Percentiles rank a stretch among this genome's conserved stretches.
Evolutionary conservation across 53 echinoderm and acorn worm genomes (phyloP).

Genomic region (Henricia sp.): DNA sequence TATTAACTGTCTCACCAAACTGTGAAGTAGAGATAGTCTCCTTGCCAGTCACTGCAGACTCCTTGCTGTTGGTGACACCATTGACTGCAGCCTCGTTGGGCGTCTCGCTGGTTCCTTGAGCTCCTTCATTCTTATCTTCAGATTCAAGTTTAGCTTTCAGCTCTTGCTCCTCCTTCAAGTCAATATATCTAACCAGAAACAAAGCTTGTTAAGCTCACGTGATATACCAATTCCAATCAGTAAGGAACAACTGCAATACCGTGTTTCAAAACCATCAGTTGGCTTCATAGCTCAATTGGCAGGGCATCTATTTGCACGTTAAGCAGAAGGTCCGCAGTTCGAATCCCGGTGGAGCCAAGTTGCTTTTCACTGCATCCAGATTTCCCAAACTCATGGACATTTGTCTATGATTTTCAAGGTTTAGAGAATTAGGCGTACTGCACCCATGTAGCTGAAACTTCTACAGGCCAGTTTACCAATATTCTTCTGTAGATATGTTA

Average conservation of each 20-base stretch:
- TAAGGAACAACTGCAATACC: not conserved
- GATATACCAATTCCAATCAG: not conserved
- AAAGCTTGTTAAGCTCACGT: not conserved
- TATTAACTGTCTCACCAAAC: conserved; percentile 9
- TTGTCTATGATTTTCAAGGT: too few species aligned
- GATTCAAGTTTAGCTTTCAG: conserved; percentile 34
- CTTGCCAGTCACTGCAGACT: not conserved
- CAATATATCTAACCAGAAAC: conserved; percentile 15
- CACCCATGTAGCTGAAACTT: too few species aligned
- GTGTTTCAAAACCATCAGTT: too few species aligned
- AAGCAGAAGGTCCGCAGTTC: too few species aligned
- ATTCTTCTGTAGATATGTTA: too few species aligned
- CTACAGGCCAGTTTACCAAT: too few species aligned
- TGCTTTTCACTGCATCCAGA: too few species aligned
- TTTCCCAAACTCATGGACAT: too few species aligned
- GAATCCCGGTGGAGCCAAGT: too few species aligned
- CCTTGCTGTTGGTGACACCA: not conserved
- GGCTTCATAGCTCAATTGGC: too few species aligned
- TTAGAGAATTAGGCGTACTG: too few species aligned
- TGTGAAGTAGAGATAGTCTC: not conserved
- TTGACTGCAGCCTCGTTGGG: conserved; percentile 3
- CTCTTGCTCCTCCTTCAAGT: conserved; percentile 48
- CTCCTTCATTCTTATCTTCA: conserved; percentile 4
- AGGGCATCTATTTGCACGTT: too few species aligned
- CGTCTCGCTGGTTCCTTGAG: not conserved